Percentiles rank a stretch among this genome's conserved stretches.
Evolutionary conservation across 2,797 vertebrate species (phyloP).

Genomic region (Periparus ater): DNA sequence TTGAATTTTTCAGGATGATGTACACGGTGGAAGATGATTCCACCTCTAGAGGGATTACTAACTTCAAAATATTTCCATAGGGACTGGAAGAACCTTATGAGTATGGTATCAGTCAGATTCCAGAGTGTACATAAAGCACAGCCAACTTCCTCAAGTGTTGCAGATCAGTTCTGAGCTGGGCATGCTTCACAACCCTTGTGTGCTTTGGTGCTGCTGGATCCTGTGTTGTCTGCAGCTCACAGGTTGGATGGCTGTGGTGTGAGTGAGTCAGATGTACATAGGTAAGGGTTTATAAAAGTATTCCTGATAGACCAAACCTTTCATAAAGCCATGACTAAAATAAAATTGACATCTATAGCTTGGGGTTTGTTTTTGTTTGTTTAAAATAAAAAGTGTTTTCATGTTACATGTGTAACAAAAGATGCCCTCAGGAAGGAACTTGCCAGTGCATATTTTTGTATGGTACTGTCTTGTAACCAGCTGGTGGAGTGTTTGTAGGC

Average conservation of each 20-base stretch:
- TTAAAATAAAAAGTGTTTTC: slow-evolving; percentile 45
- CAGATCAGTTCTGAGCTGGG: neutral
- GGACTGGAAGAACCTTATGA: neutral
- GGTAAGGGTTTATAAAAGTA: slow-evolving; percentile 6
- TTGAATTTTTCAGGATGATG: neutral
- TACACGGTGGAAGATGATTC: neutral
- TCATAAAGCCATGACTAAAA: slow-evolving; percentile 24
- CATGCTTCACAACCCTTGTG: neutral
- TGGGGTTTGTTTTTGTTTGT: slow-evolving; percentile 28
- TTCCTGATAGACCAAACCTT: slow-evolving; percentile 41
- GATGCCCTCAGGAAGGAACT: slow-evolving; percentile 59
- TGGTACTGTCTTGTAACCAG: slow-evolving; percentile 59
- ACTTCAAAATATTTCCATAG: neutral
- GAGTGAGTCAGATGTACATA: neutral
- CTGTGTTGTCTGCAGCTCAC: neutral
- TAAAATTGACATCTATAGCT: slow-evolving; percentile 1
- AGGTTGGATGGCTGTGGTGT: neutral
- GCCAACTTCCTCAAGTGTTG: neutral
- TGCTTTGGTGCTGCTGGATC: neutral
- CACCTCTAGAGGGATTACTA: neutral
- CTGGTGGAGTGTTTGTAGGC: slow-evolving; percentile 35
- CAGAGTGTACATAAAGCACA: neutral
- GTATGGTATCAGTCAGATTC: neutral
- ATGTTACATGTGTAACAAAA: neutral
- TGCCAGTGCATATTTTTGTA: slow-evolving; percentile 62